Evolutionary conservation across 2,113 vertebrate genomes (phyloP).

Genomic region (Danionella cerebrum): DNA sequence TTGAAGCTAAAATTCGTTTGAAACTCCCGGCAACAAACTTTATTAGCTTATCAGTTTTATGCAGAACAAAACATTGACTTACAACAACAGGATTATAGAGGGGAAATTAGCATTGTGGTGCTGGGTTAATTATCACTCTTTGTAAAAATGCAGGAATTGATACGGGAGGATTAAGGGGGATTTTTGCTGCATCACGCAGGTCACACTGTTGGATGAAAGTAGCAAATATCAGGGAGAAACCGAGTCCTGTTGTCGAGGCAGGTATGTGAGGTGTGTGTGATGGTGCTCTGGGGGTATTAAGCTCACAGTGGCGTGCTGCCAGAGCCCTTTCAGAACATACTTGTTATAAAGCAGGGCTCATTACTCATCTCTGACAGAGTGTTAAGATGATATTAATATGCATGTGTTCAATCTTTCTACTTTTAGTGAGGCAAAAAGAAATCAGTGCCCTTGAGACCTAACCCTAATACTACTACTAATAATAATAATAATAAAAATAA

Average conservation of each 20-base stretch:
- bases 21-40: neutral
- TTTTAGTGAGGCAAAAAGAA: no score
- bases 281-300: no score
- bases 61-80: constrained; percentile 5
- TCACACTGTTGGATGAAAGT: neutral
- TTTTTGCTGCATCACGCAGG: neutral
- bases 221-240: neutral
- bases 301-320: no score
- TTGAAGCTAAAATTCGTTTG: neutral
- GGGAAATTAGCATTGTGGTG: constrained; percentile 4
- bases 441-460: no score
- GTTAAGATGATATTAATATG: no score
- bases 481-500: no score
- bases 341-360: no score
- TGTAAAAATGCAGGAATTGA: neutral
- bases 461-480: no score
- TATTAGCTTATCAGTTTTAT: neutral
- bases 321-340: no score
- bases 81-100: constrained; percentile 13
- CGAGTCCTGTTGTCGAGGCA: neutral
- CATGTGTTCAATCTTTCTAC: no score
- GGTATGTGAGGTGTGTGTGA: neutral
- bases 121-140: constrained; percentile 3
- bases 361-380: no score
- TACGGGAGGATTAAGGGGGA: constrained; percentile 1